phyloP scores from a whole-genome alignment of 23 tunicate species.

The Botrylloides violaceus region DNA sequence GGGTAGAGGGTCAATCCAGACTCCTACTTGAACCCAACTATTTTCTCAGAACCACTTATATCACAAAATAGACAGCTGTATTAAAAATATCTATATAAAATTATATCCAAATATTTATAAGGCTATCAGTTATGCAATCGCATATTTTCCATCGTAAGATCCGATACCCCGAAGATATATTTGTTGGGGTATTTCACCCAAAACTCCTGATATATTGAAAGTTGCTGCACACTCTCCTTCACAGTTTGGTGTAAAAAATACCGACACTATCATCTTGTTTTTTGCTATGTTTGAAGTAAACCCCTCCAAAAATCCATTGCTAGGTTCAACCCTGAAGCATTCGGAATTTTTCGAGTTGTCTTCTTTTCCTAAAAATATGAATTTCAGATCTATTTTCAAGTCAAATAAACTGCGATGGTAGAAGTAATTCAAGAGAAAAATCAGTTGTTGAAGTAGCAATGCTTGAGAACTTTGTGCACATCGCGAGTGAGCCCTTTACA shows the following conservation, averaged over 20 bases:
- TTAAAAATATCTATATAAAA: too few relatives aligned
- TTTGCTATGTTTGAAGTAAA: conserved; percentile 28
- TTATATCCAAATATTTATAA: not conserved
- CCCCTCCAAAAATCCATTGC: conserved; percentile 39
- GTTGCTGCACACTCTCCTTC: not conserved
- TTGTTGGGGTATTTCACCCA: conserved; percentile 24
- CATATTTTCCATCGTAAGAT: conserved; percentile 57
- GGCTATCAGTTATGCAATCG: conserved; percentile 26
- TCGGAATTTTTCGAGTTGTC: not conserved
- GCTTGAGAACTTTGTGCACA: too few relatives aligned
- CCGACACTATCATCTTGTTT: conserved; percentile 25
- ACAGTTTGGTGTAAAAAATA: conserved; percentile 37
- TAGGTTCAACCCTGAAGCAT: conserved; percentile 39
- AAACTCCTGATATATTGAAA: not conserved
- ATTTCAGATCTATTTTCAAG: too few relatives aligned
- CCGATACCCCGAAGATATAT: conserved; percentile 31
- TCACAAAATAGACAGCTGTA: too few relatives aligned
- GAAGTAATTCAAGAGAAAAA: too few relatives aligned
- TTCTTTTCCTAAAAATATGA: not conserved
- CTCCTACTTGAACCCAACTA: too few relatives aligned
- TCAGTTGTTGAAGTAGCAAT: too few relatives aligned
- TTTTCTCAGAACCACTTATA: too few relatives aligned
- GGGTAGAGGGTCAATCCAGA: too few relatives aligned
- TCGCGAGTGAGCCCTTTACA: too few relatives aligned
- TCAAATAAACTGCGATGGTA: too few relatives aligned